These are phyloP conservation scores for Burhinus bistriatus DNA, from an alignment of 2,113 vertebrate species.

Conservation along the genomic window DNA sequence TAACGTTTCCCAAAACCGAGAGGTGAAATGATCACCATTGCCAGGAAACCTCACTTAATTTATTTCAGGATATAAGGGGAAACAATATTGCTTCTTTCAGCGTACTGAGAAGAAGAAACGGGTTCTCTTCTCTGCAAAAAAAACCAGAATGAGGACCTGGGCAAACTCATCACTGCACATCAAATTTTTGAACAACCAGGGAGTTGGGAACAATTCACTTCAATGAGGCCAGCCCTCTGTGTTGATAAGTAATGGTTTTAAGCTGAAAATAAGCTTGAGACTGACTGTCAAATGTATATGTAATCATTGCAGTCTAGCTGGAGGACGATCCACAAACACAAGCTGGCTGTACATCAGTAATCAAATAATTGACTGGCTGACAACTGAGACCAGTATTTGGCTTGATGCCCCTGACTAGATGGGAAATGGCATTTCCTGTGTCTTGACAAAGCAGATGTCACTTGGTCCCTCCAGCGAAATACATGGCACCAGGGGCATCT, in stretches of 20 bases:
- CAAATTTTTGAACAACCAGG: neutral
- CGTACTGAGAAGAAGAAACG: neutral
- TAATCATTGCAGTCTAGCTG: neutral
- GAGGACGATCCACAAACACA: neutral
- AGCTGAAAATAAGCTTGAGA: neutral
- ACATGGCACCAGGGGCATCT: neutral
- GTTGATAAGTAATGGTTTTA: neutral
- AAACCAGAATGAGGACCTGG: neutral
- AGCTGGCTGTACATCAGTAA: slow-evolving; percentile 19
- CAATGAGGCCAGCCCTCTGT: neutral
- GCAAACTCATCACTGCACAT: neutral
- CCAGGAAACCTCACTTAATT: neutral
- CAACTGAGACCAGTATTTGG: slow-evolving; percentile 24
- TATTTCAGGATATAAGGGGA: neutral
- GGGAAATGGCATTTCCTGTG: slow-evolving; percentile 19
- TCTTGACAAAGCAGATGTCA: slow-evolving; percentile 51
- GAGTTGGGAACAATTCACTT: neutral
- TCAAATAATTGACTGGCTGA: slow-evolving; percentile 47
- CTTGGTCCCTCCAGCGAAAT: slow-evolving; percentile 27
- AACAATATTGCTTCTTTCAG: neutral
- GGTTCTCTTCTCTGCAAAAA: neutral
- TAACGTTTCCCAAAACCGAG: slow-evolving; percentile 34
- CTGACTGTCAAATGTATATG: neutral
- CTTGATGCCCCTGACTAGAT: neutral
- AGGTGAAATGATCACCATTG: neutral